Evolutionary conservation across 1,140 invertebrate species (phyloP).

Genomic region (Diachasmimorpha longicaudata): DNA sequence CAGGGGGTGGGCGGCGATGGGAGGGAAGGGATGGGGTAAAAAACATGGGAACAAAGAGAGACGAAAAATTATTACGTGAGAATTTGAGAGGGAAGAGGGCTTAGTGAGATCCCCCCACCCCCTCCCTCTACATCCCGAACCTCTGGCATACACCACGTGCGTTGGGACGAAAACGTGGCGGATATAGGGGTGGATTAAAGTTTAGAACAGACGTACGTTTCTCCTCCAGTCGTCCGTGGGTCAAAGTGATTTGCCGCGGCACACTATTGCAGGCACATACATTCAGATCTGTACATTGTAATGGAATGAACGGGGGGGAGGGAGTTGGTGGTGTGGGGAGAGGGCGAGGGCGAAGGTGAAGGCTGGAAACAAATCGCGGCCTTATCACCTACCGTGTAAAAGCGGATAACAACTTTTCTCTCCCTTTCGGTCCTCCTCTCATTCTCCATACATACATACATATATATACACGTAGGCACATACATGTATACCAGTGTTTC

Average conservation of each 20-base stretch:
- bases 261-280: neutral
- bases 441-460: no score
- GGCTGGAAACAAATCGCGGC: slow-evolving; percentile 51
- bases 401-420: slow-evolving; percentile 55
- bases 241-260: neutral
- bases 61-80: slow-evolving; percentile 4
- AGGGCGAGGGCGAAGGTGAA: neutral
- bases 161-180: neutral
- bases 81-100: neutral
- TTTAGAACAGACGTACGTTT: neutral
- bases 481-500: slow-evolving; percentile 8
- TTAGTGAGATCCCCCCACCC: neutral
- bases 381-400: slow-evolving; percentile 51
- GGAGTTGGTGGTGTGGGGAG: no score
- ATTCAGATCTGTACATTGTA: neutral
- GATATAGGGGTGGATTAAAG: slow-evolving; percentile 23
- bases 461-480: neutral
- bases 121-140: no score
- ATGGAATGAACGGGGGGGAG: neutral
- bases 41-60: neutral
- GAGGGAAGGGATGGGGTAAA: neutral
- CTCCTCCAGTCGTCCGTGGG: neutral
- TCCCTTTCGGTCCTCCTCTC: slow-evolving; percentile 22
- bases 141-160: neutral
- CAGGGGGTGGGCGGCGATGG: no score